Conservation (phyloP, 2,888 invertebrate species). For the Chrysolina oricalcia region DNA sequence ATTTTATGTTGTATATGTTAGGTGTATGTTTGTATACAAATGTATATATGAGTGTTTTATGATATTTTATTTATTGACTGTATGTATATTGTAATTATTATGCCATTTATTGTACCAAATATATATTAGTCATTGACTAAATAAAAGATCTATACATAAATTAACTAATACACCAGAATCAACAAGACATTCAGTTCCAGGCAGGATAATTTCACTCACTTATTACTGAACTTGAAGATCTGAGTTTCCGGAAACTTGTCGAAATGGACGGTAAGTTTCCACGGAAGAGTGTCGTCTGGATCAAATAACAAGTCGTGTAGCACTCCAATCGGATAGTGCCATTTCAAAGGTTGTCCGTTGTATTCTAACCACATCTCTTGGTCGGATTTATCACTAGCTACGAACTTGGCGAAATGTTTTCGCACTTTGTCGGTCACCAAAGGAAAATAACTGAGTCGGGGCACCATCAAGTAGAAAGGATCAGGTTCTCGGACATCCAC, state of each 20-base stretch:
- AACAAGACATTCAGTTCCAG: no score
- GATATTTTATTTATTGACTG: no score
- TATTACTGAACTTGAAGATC: constrained; percentile 89
- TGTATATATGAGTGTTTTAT: no score
- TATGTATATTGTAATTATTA: no score
- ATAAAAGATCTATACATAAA: no score
- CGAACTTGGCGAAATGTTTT: constrained; percentile 89
- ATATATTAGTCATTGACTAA: no score
- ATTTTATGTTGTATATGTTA: no score
- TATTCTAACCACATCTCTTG: constrained; percentile 96
- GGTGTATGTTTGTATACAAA: no score
- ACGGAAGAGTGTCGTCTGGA: constrained; percentile 85
- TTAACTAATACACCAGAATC: no score
- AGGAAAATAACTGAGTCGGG: constrained; percentile 94
- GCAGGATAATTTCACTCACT: constrained; percentile 73
- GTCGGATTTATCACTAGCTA: constrained; percentile 86
- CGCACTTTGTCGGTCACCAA: constrained; percentile 95
- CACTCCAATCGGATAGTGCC: constrained; percentile 92
- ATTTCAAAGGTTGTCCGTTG: constrained; percentile 92
- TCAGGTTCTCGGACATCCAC: constrained; percentile 92
- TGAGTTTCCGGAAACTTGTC: constrained; percentile 93
- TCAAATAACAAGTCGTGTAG: constrained; percentile 87
- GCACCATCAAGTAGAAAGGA: constrained; percentile 94
- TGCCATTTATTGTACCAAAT: no score
- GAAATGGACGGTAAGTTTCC: constrained; percentile 95